phyloP scores from a whole-genome alignment of 2,113 vertebrate species.

The Salvelinus sp. region DNA sequence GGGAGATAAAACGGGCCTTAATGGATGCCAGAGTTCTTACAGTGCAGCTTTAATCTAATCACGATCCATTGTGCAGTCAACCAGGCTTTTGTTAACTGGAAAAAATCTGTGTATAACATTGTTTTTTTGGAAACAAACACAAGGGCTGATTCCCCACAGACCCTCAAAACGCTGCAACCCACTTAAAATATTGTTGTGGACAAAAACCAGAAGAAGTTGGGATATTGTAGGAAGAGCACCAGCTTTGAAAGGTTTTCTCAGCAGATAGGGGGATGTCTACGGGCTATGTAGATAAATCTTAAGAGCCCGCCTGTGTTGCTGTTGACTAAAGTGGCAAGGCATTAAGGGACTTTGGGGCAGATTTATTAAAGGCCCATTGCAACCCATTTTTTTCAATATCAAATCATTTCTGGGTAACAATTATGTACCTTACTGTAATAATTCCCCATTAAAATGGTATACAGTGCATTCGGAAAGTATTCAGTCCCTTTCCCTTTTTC shows the following conservation, averaged over 20 bases:
- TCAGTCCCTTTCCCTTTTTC: too few species aligned
- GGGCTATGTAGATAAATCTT: too few species aligned
- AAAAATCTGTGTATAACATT: conserved; percentile 71
- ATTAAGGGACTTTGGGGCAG: conserved; percentile 8
- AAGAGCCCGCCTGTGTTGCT: conserved; percentile 3
- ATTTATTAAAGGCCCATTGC: too few species aligned
- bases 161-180: conserved; percentile 43
- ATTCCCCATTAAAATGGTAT: too few species aligned
- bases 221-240: neutral
- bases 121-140: conserved; percentile 66
- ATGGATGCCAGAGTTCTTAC: conserved; percentile 65
- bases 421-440: too few species aligned
- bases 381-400: too few species aligned
- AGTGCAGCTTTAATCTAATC: conserved; percentile 70
- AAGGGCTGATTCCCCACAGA: conserved; percentile 51
- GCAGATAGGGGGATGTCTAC: neutral
- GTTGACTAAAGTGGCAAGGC: conserved; percentile 14
- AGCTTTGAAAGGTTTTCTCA: neutral
- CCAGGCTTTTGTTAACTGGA: conserved; percentile 69
- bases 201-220: conserved; percentile 29
- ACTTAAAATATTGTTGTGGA: conserved; percentile 48
- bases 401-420: too few species aligned
- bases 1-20: conserved; percentile 61
- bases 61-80: conserved; percentile 69
- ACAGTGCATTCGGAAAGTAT: too few species aligned